A percentile compares a stretch with the other conserved stretches of the same genome.
Conservation (phyloP, 2,888 invertebrate species). For the Lordiphosa andalusiaca region DNA sequence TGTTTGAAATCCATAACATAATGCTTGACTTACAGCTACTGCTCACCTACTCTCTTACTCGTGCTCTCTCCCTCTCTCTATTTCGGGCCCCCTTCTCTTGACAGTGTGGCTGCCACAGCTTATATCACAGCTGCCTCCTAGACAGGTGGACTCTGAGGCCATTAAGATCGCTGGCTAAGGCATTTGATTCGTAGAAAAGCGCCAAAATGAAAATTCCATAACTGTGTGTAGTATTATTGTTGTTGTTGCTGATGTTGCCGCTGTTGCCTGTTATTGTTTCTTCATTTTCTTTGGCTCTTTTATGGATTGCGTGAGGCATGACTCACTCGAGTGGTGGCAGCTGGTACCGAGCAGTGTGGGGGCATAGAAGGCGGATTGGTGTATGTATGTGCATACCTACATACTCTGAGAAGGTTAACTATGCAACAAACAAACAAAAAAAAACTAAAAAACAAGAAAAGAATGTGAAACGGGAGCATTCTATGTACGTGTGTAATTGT, state of each 20-base stretch:
- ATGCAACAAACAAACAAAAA: constrained; percentile 6
- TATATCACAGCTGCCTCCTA: constrained; percentile 1
- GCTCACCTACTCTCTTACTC: no score
- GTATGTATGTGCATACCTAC: constrained; percentile 7
- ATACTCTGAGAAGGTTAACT: constrained; percentile 16
- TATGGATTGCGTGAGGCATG: constrained; percentile 57
- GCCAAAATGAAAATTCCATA: constrained; percentile 31
- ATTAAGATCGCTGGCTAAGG: constrained; percentile 7
- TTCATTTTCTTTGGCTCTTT: constrained; percentile 19
- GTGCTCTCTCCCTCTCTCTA: no score
- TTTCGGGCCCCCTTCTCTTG: no score
- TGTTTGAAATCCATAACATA: no score
- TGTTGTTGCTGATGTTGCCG: constrained; percentile 28
- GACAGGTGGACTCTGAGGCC: constrained; percentile 1
- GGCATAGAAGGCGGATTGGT: constrained; percentile 5
- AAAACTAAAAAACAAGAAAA: constrained; percentile 1
- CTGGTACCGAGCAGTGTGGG: constrained; percentile 25
- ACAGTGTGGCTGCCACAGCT: background rate
- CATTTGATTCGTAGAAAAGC: background rate
- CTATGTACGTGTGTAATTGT: constrained; percentile 7
- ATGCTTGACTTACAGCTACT: no score
- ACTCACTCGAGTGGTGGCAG: constrained; percentile 54
- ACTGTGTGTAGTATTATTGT: constrained; percentile 17
- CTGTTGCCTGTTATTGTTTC: constrained; percentile 32
- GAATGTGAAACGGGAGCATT: constrained; percentile 25